Evolutionary conservation across 2,113 vertebrate species (phyloP), one percentile per base, ranked within the genome.

Genomic region (zebrafish (Danio rerio)): DNA sequence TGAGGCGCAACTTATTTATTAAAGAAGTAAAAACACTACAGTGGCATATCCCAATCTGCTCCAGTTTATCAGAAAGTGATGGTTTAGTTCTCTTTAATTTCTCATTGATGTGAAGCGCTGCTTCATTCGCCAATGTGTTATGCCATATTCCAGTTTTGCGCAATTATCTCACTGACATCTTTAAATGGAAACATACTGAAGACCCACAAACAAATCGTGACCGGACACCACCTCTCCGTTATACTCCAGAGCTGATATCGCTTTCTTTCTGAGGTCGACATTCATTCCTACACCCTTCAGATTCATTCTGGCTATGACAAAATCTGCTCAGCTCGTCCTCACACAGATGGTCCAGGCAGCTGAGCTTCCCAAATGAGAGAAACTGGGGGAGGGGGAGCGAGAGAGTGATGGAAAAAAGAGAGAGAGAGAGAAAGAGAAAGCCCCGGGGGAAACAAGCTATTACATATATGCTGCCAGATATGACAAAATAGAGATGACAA

Each of bases 321-420:
- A 72, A 80, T 82, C 90, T 88, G 91, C 91, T 90, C 90, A 91
- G 91, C 91, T 92, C 90, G 85, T 85, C 81, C 88, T 90, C 79
- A 86, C 88, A 89, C 94, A 94, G 93, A 94, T 94, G 94, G 92
- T 88, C 82, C 3, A 83, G 89, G 91, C 93, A 94, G 93, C 92
- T 94, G 92, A 94, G 91, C 88, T 84, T 84, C 81, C 83, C 89
- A 89, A 84, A 90, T 87, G 89, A 90, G 90, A 82, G 71, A 77
- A 75, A 78, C 58, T 49, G 73, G 63, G 59, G 45, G 69, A 15
- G 21, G 75, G 62, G 71, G 43, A 78, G 2, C 11, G 74, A 83
- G 81, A 40, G 59, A 73, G 80, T 55, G 58, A 76, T 18, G 47
- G 2, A n/a, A 78, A 59, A 40, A 58, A 40, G 20, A 63, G 56